Evolutionary conservation across 2,888 invertebrate genomes (phyloP).

Genomic region (Drosophila neonasuta): DNA sequence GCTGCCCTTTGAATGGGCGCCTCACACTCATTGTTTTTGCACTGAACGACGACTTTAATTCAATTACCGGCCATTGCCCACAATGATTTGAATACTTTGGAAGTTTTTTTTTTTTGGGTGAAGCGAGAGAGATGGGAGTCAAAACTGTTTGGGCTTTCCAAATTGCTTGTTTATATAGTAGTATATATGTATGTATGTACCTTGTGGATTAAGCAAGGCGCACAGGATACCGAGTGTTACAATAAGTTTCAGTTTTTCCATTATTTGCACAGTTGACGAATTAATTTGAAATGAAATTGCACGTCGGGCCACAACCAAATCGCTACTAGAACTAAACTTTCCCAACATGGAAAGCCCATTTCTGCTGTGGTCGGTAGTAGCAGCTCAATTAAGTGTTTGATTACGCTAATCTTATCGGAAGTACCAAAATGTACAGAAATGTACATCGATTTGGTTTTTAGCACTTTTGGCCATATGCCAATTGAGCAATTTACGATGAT

Average conservation of each 20-base stretch:
- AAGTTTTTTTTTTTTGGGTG: background rate
- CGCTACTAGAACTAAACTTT: constrained; percentile 53
- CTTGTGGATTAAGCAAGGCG: constrained; percentile 50
- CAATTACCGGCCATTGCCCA: constrained; percentile 66
- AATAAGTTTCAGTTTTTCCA: constrained; percentile 46
- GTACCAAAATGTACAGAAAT: constrained; percentile 10
- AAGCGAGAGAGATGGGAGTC: background rate
- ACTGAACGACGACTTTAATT: constrained; percentile 55
- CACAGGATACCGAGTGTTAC: constrained; percentile 47
- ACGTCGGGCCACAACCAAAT: constrained; percentile 22
- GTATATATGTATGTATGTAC: constrained; percentile 34
- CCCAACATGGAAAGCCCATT: constrained; percentile 6
- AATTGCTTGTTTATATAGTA: constrained; percentile 18
- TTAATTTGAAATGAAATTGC: constrained; percentile 19
- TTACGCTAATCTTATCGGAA: constrained; percentile 63
- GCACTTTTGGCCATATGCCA: constrained; percentile 3
- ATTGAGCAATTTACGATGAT: background rate
- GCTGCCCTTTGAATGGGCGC: constrained; percentile 28
- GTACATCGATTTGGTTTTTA: constrained; percentile 34
- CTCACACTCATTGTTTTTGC: constrained; percentile 39
- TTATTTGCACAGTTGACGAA: constrained; percentile 23
- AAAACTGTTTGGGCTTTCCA: constrained; percentile 37
- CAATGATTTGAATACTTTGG: constrained; percentile 38
- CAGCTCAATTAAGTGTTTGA: constrained; percentile 45
- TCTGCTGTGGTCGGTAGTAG: constrained; percentile 5